phyloP scores from a whole-genome alignment of 2,113 vertebrate genomes.

The Campylomormyrus tamandua region DNA sequence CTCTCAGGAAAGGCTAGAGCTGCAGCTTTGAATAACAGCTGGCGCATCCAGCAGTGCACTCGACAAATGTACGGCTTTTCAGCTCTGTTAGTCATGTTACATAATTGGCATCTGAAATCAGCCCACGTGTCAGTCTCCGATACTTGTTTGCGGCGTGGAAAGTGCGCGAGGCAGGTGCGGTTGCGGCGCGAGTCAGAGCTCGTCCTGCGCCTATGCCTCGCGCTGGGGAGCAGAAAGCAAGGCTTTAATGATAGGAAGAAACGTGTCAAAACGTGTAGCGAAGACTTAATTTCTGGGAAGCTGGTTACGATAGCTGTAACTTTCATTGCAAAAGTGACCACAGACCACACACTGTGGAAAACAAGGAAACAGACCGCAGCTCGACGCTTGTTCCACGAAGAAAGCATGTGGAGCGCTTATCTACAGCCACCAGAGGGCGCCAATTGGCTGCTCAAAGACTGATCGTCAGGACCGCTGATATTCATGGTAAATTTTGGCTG shows the following conservation, averaged over 20 bases:
- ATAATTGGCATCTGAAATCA: neutral
- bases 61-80: neutral
- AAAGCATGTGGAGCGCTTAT: neutral
- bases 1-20: neutral
- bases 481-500: neutral
- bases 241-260: neutral
- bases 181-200: neutral
- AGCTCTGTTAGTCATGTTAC: neutral
- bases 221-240: neutral
- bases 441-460: slow-evolving; percentile 20
- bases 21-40: neutral
- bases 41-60: neutral
- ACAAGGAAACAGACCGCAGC: neutral
- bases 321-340: neutral
- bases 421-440: slow-evolving; percentile 35
- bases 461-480: neutral
- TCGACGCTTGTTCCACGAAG: neutral
- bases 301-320: neutral
- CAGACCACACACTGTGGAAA: neutral
- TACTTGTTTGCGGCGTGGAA: neutral
- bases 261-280: neutral
- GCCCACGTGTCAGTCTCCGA: neutral
- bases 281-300: neutral
- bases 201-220: neutral
- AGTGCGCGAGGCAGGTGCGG: neutral